Conservation (phyloP, 2,888 invertebrate genomes). For the Xanthia icteritia region DNA sequence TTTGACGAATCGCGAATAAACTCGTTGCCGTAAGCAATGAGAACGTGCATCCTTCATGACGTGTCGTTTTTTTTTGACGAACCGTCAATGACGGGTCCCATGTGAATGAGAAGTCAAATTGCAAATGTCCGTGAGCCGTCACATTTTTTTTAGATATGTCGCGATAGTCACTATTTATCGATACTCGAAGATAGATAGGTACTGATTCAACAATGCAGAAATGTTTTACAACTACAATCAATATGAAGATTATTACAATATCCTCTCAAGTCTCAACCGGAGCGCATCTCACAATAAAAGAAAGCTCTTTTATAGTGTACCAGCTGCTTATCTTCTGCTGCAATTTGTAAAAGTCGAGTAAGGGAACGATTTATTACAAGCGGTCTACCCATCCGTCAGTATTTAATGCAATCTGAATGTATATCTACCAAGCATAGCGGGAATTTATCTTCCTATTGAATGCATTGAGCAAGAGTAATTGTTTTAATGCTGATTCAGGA, state of each 20-base stretch:
- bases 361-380: conserved; percentile 62
- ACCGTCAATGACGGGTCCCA: too few species aligned
- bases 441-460: conserved; percentile 51
- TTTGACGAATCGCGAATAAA: too few species aligned
- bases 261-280: conserved; percentile 1
- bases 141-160: neutral
- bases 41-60: too few species aligned
- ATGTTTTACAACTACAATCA: conserved; percentile 34
- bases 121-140: neutral
- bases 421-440: conserved; percentile 43
- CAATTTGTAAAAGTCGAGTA: conserved; percentile 64
- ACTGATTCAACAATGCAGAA: neutral
- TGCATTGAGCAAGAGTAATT: conserved; percentile 57
- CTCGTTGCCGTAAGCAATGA: too few species aligned
- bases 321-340: conserved; percentile 59
- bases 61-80: too few species aligned
- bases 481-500: conserved; percentile 41
- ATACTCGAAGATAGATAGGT: neutral
- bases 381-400: conserved; percentile 58
- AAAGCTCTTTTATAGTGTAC: conserved; percentile 55
- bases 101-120: too few species aligned
- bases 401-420: conserved; percentile 61
- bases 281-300: conserved; percentile 45
- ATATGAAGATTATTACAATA: conserved; percentile 55
- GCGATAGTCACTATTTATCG: neutral